phyloP scores from a whole-genome alignment of 2,113 vertebrate species.

The Rhineura floridana region DNA sequence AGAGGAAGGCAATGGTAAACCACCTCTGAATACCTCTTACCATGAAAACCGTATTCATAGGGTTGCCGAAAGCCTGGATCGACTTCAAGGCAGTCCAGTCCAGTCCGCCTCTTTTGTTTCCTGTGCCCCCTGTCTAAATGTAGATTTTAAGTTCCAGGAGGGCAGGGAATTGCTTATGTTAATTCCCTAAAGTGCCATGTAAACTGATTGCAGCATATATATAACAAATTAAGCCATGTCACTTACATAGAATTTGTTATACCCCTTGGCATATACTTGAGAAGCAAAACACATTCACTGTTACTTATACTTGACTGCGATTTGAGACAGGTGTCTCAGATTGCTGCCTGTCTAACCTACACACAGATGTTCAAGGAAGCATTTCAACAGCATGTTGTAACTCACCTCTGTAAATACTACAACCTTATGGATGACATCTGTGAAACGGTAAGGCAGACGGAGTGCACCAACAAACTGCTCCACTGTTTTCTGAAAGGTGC shows the following conservation, averaged over 20 bases:
- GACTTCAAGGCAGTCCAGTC: too few species aligned
- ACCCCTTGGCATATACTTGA: background rate
- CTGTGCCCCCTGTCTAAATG: background rate
- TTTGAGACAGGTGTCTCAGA: background rate
- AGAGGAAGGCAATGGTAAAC: too few species aligned
- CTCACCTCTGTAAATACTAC: slow-evolving; percentile 90
- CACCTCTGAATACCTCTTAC: too few species aligned
- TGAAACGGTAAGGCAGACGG: slow-evolving; percentile 81
- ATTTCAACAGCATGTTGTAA: background rate
- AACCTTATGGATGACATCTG: slow-evolving; percentile 81
- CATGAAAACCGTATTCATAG: too few species aligned
- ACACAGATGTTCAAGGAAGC: fast-evolving
- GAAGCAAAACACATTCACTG: background rate
- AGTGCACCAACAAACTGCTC: slow-evolving; percentile 83
- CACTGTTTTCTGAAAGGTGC: slow-evolving; percentile 83
- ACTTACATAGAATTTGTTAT: background rate
- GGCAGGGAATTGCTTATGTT: background rate
- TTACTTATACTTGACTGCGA: background rate
- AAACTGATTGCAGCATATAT: background rate
- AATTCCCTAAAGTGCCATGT: background rate
- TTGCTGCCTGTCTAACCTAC: background rate
- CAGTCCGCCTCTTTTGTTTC: background rate
- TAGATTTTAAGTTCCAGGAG: background rate
- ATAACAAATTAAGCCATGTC: background rate
- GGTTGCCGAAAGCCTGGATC: too few species aligned